Evolutionary conservation across 2,113 vertebrate species (phyloP).

Genomic region (Suncus etruscus): DNA sequence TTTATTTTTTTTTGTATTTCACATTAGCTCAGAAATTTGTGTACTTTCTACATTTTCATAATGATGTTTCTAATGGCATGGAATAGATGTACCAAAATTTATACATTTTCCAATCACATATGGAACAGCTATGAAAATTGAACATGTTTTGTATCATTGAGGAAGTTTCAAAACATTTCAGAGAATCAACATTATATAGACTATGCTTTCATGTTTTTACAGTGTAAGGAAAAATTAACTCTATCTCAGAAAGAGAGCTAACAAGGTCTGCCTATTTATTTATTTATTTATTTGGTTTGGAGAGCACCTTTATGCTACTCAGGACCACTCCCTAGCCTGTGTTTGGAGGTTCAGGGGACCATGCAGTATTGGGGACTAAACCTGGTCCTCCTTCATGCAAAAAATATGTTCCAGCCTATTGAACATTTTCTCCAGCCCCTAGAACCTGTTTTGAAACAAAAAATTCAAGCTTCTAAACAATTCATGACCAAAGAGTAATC

Average conservation of each 20-base stretch:
- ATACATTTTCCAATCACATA: conserved; percentile 38
- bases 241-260: not conserved
- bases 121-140: conserved; percentile 49
- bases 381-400: too few species aligned
- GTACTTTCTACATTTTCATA: conserved; percentile 68
- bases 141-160: conserved; percentile 3
- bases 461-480: conserved; percentile 70
- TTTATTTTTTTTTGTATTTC: conserved; percentile 44
- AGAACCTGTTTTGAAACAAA: conserved; percentile 31
- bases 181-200: conserved; percentile 36
- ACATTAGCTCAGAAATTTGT: conserved; percentile 44
- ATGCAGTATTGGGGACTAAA: too few species aligned
- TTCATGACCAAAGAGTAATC: conserved; percentile 56
- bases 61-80: conserved; percentile 59
- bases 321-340: too few species aligned
- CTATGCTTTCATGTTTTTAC: conserved; percentile 12
- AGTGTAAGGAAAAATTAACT: conserved; percentile 32
- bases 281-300: too few species aligned
- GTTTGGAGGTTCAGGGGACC: too few species aligned
- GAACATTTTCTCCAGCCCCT: too few species aligned
- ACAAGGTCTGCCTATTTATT: not conserved
- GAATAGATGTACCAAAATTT: conserved; percentile 48
- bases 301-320: too few species aligned
- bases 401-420: too few species aligned
- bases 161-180: conserved; percentile 51